Conservation (phyloP, 2,113 vertebrate species). For the Syrrhaptes paradoxus region DNA sequence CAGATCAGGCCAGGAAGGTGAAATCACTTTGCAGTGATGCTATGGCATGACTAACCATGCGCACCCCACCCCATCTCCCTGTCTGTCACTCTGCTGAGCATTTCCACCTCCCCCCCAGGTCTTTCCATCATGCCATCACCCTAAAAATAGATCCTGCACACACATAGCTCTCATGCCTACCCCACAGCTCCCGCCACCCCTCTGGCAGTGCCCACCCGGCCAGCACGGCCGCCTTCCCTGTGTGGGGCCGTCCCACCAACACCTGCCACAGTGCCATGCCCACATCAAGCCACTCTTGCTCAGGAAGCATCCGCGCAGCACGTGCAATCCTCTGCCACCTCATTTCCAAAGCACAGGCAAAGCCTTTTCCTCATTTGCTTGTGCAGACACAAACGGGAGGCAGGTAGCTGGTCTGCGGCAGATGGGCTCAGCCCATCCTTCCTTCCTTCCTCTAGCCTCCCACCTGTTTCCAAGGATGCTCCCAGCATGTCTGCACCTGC, state of each 20-base stretch:
- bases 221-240: neutral
- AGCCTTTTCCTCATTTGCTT: neutral
- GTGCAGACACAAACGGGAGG: neutral
- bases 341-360: neutral
- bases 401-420: neutral
- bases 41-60: neutral
- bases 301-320: neutral
- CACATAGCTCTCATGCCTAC: neutral
- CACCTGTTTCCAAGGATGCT: neutral
- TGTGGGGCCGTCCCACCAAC: neutral
- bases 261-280: neutral
- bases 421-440: neutral
- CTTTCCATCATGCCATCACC: neutral
- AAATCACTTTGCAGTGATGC: neutral
- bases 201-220: fast-evolving
- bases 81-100: neutral
- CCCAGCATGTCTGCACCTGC: neutral
- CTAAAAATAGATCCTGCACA: neutral
- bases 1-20: neutral
- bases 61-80: neutral
- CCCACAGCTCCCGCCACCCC: neutral
- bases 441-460: neutral
- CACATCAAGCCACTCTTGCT: neutral
- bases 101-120: neutral
- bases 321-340: neutral